Evolutionary conservation across 1,140 invertebrate genomes (phyloP), one percentile per base, ranked within the genome.

Genomic region (Scaptomyza pallida): DNA sequence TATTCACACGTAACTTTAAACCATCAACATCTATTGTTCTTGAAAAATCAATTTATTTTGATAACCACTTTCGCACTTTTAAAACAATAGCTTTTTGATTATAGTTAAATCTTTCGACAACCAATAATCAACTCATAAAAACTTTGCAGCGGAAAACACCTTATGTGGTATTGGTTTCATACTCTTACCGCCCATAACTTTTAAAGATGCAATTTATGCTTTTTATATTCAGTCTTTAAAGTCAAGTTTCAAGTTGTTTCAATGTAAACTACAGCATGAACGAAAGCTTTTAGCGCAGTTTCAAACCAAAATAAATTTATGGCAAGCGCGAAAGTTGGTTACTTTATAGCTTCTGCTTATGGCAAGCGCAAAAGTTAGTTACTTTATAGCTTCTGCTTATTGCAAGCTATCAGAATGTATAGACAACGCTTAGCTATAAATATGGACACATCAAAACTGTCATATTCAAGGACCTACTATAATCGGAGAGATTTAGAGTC

Each of bases 311-410:
- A 21, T 12, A 30, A 47, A 2, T 41, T 35, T 52, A 54, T 61
- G 9, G 47, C 3, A 44, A n/a, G n/a, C 15, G 12, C 35, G 23
- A 64, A 64, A 70, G 50, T 50, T 70, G 67, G 51, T 16, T 21
- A n/a, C 12, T 52, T 61, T 40, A 35, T 47, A 35, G 23, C n/a
- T 16, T 43, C 4, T 3, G 10, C 9, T 43, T 26, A 33, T 44
- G 4, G 40, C 40, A 57, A n/a, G n/a, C 15, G n/a, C n/a, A n/a
- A n/a, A n/a, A n/a, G n/a, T n/a, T n/a, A n/a, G n/a, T n/a, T 21
- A n/a, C 12, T 52, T 61, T 40, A 35, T 47, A 35, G 23, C n/a
- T 16, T 43, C 4, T 3, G 10, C 9, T 43, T 26, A 33, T 44
- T 4, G 40, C 40, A 57, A 16, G 5, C 15, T 43, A 21, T 60